phyloP scores from a whole-genome alignment of 2,888 invertebrate genomes.

The Lottia gigantea region DNA sequence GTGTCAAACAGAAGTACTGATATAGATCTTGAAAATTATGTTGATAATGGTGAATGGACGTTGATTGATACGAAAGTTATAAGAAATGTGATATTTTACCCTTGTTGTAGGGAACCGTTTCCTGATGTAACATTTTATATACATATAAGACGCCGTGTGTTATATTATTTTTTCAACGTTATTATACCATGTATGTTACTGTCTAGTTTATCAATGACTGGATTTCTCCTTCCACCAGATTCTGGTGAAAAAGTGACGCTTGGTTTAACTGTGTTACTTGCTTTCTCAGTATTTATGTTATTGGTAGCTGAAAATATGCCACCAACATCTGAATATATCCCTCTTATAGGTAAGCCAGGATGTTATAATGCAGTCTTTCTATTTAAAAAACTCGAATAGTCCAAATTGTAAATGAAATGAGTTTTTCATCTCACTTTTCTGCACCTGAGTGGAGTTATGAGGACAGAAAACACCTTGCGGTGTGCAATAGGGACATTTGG shows the following conservation, averaged over 20 bases:
- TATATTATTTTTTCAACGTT: conserved; percentile 72
- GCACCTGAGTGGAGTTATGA: no score
- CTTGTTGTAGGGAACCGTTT: conserved; percentile 71
- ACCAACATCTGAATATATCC: conserved; percentile 73
- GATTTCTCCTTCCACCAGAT: conserved; percentile 72
- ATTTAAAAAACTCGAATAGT: no score
- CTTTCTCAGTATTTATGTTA: conserved; percentile 74
- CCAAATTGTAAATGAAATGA: no score
- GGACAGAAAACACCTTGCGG: no score
- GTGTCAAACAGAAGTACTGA: conserved; percentile 62
- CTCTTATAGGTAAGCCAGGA: conserved; percentile 70
- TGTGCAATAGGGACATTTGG: no score
- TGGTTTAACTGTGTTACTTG: conserved; percentile 72
- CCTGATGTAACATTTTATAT: conserved; percentile 71
- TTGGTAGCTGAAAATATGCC: conserved; percentile 74
- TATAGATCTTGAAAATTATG: conserved; percentile 71
- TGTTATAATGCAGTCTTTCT: no score
- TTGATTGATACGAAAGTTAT: conserved; percentile 69
- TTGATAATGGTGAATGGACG: conserved; percentile 73
- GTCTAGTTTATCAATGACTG: conserved; percentile 74
- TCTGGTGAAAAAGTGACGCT: conserved; percentile 73
- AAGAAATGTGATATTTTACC: conserved; percentile 70
- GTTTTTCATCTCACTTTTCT: no score
- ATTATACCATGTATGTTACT: conserved; percentile 74
- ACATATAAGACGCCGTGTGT: conserved; percentile 70